Conservation (phyloP, 2,888 invertebrate species). For the Platycnemis pennipes region DNA sequence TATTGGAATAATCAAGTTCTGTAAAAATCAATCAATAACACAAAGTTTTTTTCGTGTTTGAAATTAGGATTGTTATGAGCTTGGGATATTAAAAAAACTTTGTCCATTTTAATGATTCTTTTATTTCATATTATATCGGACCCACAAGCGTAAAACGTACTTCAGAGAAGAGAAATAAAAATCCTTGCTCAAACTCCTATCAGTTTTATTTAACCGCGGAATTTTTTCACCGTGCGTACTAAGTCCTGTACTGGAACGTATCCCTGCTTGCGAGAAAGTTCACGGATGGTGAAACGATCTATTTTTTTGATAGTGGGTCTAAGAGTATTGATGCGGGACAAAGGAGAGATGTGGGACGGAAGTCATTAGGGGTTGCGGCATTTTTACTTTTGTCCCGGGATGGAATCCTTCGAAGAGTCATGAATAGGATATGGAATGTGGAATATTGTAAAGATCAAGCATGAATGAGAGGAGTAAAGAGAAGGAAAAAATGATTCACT, state of each 20-base stretch:
- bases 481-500: not conserved
- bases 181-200: not conserved
- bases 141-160: too few species aligned
- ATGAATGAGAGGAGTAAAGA: not conserved
- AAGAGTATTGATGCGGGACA: not conserved
- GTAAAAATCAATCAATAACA: too few species aligned
- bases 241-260: not conserved
- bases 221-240: not conserved
- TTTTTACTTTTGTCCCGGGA: not conserved
- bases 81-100: too few species aligned
- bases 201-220: not conserved
- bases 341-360: not conserved
- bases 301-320: not conserved
- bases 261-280: not conserved
- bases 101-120: too few species aligned
- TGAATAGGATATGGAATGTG: not conserved
- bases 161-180: not conserved
- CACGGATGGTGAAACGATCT: not conserved
- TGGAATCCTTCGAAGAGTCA: not conserved
- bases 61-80: too few species aligned
- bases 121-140: too few species aligned
- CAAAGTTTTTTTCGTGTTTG: too few species aligned
- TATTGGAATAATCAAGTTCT: too few species aligned
- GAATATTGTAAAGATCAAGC: not conserved
- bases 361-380: not conserved